phyloP scores from a whole-genome alignment of 2,888 invertebrate species.

The Lasioglossum oenotherae region DNA sequence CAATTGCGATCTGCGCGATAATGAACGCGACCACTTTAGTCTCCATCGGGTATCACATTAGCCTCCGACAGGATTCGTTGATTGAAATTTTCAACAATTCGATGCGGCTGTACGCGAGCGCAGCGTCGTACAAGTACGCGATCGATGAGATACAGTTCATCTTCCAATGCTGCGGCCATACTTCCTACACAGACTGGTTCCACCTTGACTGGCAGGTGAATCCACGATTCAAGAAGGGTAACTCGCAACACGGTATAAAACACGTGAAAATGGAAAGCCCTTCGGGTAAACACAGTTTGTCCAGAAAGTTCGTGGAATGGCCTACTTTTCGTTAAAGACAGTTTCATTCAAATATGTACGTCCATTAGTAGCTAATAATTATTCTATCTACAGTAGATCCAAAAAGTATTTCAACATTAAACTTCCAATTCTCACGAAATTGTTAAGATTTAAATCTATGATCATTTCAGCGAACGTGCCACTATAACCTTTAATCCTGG shows the following conservation, averaged over 20 bases:
- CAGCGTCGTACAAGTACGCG: slow-evolving; percentile 71
- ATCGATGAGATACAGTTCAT: slow-evolving; percentile 79
- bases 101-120: slow-evolving; percentile 76
- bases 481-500: too few relatives aligned
- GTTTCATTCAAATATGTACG: neutral
- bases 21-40: slow-evolving; percentile 75
- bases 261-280: neutral
- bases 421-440: too few relatives aligned
- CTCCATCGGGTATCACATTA: slow-evolving; percentile 75
- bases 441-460: too few relatives aligned
- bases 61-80: slow-evolving; percentile 68
- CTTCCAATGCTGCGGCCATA: slow-evolving; percentile 79
- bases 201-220: slow-evolving; percentile 80
- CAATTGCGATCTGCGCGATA: slow-evolving; percentile 71
- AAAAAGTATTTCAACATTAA: too few relatives aligned
- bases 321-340: neutral
- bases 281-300: neutral
- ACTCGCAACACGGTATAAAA: slow-evolving; percentile 44
- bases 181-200: slow-evolving; percentile 79
- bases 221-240: slow-evolving; percentile 51
- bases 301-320: neutral
- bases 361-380: too few relatives aligned
- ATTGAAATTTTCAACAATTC: slow-evolving; percentile 75
- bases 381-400: too few relatives aligned
- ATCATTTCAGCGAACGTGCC: too few relatives aligned